Evolutionary conservation across 2,888 invertebrate species (phyloP), one percentile per base, ranked within the genome.

Genomic region (Rhopalosiphum nymphaeae): DNA sequence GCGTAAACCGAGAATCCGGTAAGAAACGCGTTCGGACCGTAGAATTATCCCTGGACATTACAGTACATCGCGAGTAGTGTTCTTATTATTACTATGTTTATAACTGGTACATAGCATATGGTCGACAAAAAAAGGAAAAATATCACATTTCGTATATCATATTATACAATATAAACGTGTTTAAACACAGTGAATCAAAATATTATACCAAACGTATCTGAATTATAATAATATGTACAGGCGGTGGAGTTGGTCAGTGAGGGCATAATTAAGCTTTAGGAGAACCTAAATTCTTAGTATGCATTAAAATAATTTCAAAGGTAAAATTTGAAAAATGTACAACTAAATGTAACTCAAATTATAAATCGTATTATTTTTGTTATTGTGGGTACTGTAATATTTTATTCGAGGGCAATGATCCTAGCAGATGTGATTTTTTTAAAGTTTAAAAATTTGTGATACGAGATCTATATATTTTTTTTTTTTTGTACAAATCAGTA

Each of bases 21-120:
- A 85, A 92, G 13, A 87, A 26, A 67, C 89, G 78, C 78, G 78
- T 53, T n/a, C 92, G 92, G 88, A 93, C 92, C 88, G 89, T 93
- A 93, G 88, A 93, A 93, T 93, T 93, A 93, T 46, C 86, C 46
- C 86, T 26, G 49, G n/a, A 91, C 57, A 78, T 88, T 53, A 53
- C 5, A 53, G 53, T 53, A 53, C 29, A 46, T 29, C 29, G 86
- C 36, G 36, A 78, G 78, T 78, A 4, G 78, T 67, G n/a, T n/a
- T n/a, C 13, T 67, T 67, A 67, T 78, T 78, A 78, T 78, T 78
- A 78, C 9, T 36, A 36, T 36, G 78, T 78, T 78, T 36, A 36
- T 36, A 67, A 5, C 67, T n/a, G 16, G 67, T 67, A 67, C n/a
- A 7, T n/a, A 67, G n/a, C 67, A 78, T 78, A 78, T 46, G 86